Evolutionary conservation across 1,140 invertebrate genomes (phyloP), one percentile per base, ranked within the genome.

Genomic region (Hylaeus volcanicus): DNA sequence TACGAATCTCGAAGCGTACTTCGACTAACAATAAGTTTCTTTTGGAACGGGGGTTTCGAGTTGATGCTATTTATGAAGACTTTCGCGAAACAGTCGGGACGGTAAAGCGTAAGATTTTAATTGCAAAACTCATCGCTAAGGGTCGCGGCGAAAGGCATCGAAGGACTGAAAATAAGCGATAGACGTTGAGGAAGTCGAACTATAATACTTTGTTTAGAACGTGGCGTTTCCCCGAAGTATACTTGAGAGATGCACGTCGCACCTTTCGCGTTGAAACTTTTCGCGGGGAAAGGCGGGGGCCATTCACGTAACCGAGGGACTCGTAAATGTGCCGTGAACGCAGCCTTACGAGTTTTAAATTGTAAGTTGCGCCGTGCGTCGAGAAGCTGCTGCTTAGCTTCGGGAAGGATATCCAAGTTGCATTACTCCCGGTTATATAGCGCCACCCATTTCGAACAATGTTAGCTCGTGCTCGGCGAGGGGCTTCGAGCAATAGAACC

Each of bases 331-430:
- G 66, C 65, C 37, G 77, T 58, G 74, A 85, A 76, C 76, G 60
- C 73, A 26, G 63, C 61, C 85, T 86, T 79, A 83, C 60, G 76
- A 86, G 83, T 88, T 90, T 87, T 83, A 89, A 90, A 89, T 89
- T 79, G 81, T 83, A 71, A 89, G 79, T 89, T 89, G 88, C 81
- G 83, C 78, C 68, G 70, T 45, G 74, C 39, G 76, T 66, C 70
- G 26, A 26, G 26, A 26, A 26, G 77, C 65, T 56, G 53, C 55
- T 66, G 84, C 37, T 81, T 76, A 72, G 77, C 68, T 63, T 73
- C 63, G 72, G 51, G 60, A 48, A 8, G 56, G 1, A 39, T 9
- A 79, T 78, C 70, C 81, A 48, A 72, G 74, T 43, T 48, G 53
- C 64, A 74, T 84, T 74, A 69, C 61, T 12, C 11, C n/a, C 26